Base-by-base conservation (phyloP, 2,797 vertebrate species). In the Sebastes steindachneri region DNA sequence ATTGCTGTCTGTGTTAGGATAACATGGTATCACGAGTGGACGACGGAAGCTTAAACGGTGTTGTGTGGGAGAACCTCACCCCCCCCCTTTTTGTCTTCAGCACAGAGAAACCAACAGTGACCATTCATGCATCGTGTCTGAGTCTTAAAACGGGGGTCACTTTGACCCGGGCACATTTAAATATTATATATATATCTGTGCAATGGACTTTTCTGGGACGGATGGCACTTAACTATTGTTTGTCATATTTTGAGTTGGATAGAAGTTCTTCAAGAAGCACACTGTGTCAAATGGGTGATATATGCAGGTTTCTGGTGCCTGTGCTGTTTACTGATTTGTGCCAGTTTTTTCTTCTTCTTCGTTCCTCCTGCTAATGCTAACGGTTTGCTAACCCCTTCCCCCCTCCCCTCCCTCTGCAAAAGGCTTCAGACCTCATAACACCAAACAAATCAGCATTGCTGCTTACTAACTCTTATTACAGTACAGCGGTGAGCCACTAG, bases 1-100 rank as follows among this genome's bases (percentile, higher is more conserved):
- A 93, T 94, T 94, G 97, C 97, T 97, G 97, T 97, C 95, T 98
- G 91, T 93, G 89, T 94, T 90, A 84, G 77, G 89, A 90, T 91
- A 73, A 87, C 74, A 72, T 88, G 87, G 76, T 80, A 65, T 90
- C 89, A 82, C 82, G 83, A 71, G 54, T 75, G 85, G 84, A 89
- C 60, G 80, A 76, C 78, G 84, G 79, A 83, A 82, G 84, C 79
- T 58, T 70, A 88, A 88, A 79, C 80, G 86, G 87, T 88, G 68
- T 89, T 71, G 83, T 86, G 84, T 80, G 82, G 77, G 86, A 89
- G 90, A 74, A 69, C 73, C 87, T 91, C 85, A 82, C 67, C 81
- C 79, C 75, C 29, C 33, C 37, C 37, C 5, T 41, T 79, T 11
- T 79, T 11, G 63, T 89, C 88, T 82, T 82, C 89, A 87, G 86